A percentile compares a stretch with the other conserved stretches of the same genome.
These are phyloP conservation scores for Agriopis marginaria DNA, from an alignment of 2,888 invertebrate species.

Conservation along the genomic window DNA sequence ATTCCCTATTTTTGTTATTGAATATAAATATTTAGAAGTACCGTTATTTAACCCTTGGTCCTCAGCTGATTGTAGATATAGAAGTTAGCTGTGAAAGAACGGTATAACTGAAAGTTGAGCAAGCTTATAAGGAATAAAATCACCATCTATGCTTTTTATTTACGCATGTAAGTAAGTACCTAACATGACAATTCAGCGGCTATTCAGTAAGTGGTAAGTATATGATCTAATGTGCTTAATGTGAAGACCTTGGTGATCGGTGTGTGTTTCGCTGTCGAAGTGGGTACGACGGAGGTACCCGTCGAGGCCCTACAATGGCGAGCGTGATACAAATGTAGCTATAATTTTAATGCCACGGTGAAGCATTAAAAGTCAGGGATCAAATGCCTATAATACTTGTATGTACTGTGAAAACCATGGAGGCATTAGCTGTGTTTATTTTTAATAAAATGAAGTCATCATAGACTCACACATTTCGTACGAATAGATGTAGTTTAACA, in stretches of 20 bases:
- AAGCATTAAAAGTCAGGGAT: constrained; percentile 87
- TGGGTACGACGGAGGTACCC: constrained; percentile 36
- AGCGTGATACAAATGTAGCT: constrained; percentile 83
- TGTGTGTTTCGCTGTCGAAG: constrained; percentile 69
- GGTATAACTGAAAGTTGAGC: too few relatives aligned
- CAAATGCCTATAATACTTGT: constrained; percentile 83
- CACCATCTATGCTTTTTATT: too few relatives aligned
- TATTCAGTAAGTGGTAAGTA: background rate
- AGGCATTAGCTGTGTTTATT: constrained; percentile 43
- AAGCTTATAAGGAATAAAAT: too few relatives aligned
- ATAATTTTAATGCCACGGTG: constrained; percentile 86
- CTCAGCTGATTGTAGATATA: background rate
- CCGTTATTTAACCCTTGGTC: constrained; percentile 36
- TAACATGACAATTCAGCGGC: too few relatives aligned
- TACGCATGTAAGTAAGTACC: too few relatives aligned
- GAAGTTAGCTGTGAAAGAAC: too few relatives aligned
- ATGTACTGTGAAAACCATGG: constrained; percentile 56
- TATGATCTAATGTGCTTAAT: constrained; percentile 45
- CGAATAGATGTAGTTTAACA: too few relatives aligned
- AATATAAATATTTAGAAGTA: constrained; percentile 56
- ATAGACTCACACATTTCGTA: too few relatives aligned
- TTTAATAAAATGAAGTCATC: constrained; percentile 8
- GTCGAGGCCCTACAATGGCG: constrained; percentile 84
- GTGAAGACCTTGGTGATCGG: constrained; percentile 77
- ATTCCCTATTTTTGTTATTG: constrained; percentile 75